These are phyloP conservation scores for Coleophora deauratella DNA, from an alignment of 2,888 invertebrate genomes.

Conservation along the genomic window DNA sequence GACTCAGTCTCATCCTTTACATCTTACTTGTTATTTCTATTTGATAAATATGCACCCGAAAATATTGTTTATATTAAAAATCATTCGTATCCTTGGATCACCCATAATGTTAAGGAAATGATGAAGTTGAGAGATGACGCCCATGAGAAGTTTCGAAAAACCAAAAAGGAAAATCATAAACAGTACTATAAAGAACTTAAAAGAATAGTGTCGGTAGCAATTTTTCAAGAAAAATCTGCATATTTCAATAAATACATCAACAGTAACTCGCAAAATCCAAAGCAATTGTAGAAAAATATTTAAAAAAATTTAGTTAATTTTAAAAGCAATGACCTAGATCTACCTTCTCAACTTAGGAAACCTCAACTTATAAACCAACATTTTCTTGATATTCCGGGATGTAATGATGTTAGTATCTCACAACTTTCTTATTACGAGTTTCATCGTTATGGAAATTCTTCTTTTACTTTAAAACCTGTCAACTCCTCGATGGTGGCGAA, in stretches of 20 bases:
- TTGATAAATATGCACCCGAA: background rate
- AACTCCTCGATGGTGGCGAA: too few relatives aligned
- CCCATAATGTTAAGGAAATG: slow-evolving; percentile 1
- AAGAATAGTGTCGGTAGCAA: background rate
- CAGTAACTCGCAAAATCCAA: background rate
- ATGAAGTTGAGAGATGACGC: slow-evolving; percentile 2
- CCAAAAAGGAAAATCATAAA: background rate
- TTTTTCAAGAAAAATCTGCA: slow-evolving; percentile 1
- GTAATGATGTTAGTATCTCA: too few relatives aligned
- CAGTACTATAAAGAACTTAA: slow-evolving; percentile 1
- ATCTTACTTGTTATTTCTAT: background rate
- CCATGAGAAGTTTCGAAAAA: background rate
- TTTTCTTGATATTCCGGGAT: too few relatives aligned
- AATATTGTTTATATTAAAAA: slow-evolving; percentile 1
- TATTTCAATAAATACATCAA: slow-evolving; percentile 1
- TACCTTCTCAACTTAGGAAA: background rate
- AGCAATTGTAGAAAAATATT: background rate
- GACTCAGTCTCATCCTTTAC: background rate
- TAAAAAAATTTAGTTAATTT: background rate
- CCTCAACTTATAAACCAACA: too few relatives aligned
- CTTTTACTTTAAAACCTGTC: too few relatives aligned
- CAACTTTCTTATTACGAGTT: too few relatives aligned
- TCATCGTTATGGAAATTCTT: too few relatives aligned
- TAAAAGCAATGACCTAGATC: background rate
- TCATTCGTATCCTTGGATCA: slow-evolving; percentile 3